Evolutionary conservation across 2,113 vertebrate species (phyloP), one percentile per base, ranked within the genome.

Genomic region (Deroptyus accipitrinus): DNA sequence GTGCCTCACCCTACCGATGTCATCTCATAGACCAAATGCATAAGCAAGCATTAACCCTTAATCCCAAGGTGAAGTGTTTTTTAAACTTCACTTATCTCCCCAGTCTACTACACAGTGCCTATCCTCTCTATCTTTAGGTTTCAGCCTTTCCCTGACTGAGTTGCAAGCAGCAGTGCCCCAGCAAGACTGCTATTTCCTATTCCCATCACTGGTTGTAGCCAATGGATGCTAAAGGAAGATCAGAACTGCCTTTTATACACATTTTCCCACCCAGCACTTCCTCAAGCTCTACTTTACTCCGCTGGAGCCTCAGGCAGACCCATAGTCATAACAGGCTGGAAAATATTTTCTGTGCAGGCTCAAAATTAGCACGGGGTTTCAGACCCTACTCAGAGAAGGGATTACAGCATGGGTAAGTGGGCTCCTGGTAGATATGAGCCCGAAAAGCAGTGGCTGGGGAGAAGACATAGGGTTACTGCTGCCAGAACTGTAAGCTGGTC

Each of bases 241-340:
- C 10, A 0, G 73, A 55, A 61, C 76, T 83, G 72, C 55, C 42
- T 96, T 92, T 95, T 94, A 70, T 64, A 94, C n/a, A 75, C 80
- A 64, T 81, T 92, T 93, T 30, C 39, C 68, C 41, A 63, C 74
- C 64, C 67, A 76, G 76, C 59, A 39, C 73, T 88, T 64, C 37
- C 33, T 66, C 84, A 77, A 90, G 41, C 22, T 89, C 66, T 68
- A 1, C 1, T 2, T 59, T 93, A 66, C 31, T 55, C 70, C 54
- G 17, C 48, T 49, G 82, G 70, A 89, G 37, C 84, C 7, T 57
- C 55, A n/a, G 20, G 20, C 79, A 93, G 92, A 83, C 68, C 85
- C 68, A 55, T 59, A 93, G 96, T 88, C 95, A 83, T 74, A 96
- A 92, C 86, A 97, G 61, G 54, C 79, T 90, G 90, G 68, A 59